Evolutionary conservation across 2,888 invertebrate genomes (phyloP).

Genomic region (Nemotelus nigrinus): DNA sequence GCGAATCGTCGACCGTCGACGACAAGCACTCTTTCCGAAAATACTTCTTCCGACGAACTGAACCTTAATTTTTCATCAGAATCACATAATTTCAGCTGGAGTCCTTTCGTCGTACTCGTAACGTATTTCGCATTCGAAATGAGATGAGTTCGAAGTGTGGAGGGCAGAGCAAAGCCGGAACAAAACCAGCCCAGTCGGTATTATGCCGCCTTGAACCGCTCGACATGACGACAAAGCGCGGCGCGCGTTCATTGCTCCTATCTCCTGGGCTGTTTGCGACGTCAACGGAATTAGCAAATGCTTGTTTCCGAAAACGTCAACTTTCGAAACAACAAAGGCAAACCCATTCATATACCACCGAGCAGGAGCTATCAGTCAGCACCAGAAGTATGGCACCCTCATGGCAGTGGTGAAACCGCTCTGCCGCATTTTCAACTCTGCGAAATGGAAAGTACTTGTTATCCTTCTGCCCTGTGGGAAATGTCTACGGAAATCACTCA

Average conservation of each 20-base stretch:
- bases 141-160: constrained; percentile 14
- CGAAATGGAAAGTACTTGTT: constrained; percentile 39
- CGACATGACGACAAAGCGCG: too few relatives aligned
- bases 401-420: too few relatives aligned
- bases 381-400: too few relatives aligned
- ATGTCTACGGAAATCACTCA: constrained; percentile 24
- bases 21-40: too few relatives aligned
- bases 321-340: constrained; percentile 2
- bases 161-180: background rate
- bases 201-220: background rate
- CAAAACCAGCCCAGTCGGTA: background rate
- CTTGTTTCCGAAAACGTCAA: background rate
- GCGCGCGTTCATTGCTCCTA: background rate
- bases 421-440: background rate
- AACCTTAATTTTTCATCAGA: constrained; percentile 33
- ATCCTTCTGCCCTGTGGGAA: constrained; percentile 5
- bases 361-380: background rate
- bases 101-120: constrained; percentile 4
- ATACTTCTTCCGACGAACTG: background rate
- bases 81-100: constrained; percentile 14
- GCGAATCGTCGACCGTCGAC: too few relatives aligned
- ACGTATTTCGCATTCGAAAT: constrained; percentile 36
- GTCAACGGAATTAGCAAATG: constrained; percentile 1
- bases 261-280: background rate
- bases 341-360: constrained; percentile 4